A percentile compares a stretch with the other conserved stretches of the same genome.
Conservation (phyloP, 2,888 invertebrate species). For the Gymnoscelis rufifasciata region DNA sequence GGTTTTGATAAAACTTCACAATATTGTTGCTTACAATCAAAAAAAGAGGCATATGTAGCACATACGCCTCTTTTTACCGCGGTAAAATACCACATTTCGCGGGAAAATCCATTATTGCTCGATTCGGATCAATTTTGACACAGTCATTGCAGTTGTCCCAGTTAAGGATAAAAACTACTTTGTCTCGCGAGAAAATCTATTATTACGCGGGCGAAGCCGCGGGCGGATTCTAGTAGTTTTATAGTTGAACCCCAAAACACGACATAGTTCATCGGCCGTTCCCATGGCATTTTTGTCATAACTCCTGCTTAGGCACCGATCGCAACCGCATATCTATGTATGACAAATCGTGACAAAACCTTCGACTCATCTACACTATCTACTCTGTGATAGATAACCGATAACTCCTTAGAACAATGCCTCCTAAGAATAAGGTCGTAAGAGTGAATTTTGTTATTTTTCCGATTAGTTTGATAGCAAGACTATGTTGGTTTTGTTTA, state of each 20-base stretch:
- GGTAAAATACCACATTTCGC: too few species aligned
- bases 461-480: slow-evolving; percentile 26
- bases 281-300: slow-evolving; percentile 71
- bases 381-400: slow-evolving; percentile 22
- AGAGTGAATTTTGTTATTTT: slow-evolving; percentile 20
- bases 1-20: too few species aligned
- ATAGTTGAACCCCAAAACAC: slow-evolving; percentile 27
- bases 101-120: too few species aligned
- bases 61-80: too few species aligned
- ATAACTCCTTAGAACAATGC: slow-evolving; percentile 23
- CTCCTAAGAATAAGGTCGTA: slow-evolving; percentile 36
- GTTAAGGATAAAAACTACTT: too few species aligned
- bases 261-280: slow-evolving; percentile 54
- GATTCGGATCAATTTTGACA: too few species aligned
- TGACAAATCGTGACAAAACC: slow-evolving; percentile 79
- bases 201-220: too few species aligned
- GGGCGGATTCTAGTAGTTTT: too few species aligned
- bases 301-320: slow-evolving; percentile 53
- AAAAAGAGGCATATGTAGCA: too few species aligned
- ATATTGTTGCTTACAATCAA: too few species aligned
- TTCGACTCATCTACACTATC: slow-evolving; percentile 62
- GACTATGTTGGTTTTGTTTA: slow-evolving; percentile 42
- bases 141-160: too few species aligned
- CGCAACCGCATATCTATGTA: slow-evolving; percentile 69
- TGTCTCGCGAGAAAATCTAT: too few species aligned